phyloP scores from a whole-genome alignment of 2,113 vertebrate genomes.

The Xerus inauris region DNA sequence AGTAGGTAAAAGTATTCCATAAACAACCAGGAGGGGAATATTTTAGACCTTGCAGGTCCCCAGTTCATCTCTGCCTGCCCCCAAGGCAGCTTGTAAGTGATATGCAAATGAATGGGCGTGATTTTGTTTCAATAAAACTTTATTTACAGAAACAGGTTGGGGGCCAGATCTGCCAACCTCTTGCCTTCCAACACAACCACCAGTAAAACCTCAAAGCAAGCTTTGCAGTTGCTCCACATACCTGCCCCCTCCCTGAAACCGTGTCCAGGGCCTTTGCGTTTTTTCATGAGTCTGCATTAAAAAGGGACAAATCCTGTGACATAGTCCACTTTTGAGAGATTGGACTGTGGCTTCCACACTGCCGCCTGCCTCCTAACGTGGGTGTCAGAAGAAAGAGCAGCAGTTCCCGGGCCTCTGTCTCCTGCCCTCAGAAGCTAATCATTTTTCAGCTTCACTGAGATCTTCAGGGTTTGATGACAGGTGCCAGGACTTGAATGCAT shows the following conservation, averaged over 20 bases:
- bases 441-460: rapidly evolving
- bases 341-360: background rate
- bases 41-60: background rate
- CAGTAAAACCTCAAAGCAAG: background rate
- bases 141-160: background rate
- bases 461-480: background rate
- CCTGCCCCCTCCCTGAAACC: background rate
- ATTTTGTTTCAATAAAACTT: slow-evolving; percentile 30
- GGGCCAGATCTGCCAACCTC: background rate
- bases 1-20: rapidly evolving
- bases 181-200: background rate
- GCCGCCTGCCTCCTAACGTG: rapidly evolving
- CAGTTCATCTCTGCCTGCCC: background rate
- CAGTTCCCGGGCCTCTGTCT: rapidly evolving
- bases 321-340: background rate
- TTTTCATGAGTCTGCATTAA: background rate
- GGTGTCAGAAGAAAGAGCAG: background rate
- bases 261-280: rapidly evolving
- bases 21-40: no score
- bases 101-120: rapidly evolving
- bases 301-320: background rate
- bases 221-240: rapidly evolving
- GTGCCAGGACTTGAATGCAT: background rate
- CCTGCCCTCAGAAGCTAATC: background rate
- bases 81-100: background rate